Evolutionary conservation across 2,888 invertebrate species (phyloP), one percentile per base, ranked within the genome.

Genomic region (Erpobdella octoculata): DNA sequence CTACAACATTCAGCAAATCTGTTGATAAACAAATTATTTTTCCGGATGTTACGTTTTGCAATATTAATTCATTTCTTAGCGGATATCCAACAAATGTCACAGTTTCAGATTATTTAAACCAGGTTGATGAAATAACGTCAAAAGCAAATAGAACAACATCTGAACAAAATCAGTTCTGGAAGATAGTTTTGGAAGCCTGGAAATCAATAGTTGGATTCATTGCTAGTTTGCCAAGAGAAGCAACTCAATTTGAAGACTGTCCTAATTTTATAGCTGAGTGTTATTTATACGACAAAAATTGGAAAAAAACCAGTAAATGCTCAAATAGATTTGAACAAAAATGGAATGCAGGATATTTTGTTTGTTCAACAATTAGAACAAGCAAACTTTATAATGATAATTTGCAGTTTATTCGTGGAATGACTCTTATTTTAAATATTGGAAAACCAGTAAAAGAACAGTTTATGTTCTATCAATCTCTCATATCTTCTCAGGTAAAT

Each of bases 11-110:
- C 38, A n/a, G 70, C 9, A 37, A 70, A 61, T n/a, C 28, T 33
- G 28, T 31, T 62, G 31, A 35, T 8, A 31, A 62, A 9, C n/a
- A 62, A 6, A 33, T 31, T 5, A 59, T 33, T 25, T 70, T 70
- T 21, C 70, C 70, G 8, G 70, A 70, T 12, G 59, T 70, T 36
- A 70, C 61, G 15, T 8, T 70, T 21, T 70, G 70, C 25, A 61
- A n/a, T 15, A 28, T 70, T 5, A 37, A 70, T 21, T 37, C 58
- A 31, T 21, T 70, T 41, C 21, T 33, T 21, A n/a, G 8, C 5
- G 37, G 31, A n/a, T 0, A 53, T 48, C 5, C 28, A 1, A 62
- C 31, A 1, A 1, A 31, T 9, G 8, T 21, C 31, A 12, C 12
- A 33, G 61, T 3, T 5, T 28, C 21, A 5, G 2, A 3, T 28